These are phyloP conservation scores for Empidonax alnorum DNA, from an alignment of 2,113 vertebrate species.

Conservation along the genomic window DNA sequence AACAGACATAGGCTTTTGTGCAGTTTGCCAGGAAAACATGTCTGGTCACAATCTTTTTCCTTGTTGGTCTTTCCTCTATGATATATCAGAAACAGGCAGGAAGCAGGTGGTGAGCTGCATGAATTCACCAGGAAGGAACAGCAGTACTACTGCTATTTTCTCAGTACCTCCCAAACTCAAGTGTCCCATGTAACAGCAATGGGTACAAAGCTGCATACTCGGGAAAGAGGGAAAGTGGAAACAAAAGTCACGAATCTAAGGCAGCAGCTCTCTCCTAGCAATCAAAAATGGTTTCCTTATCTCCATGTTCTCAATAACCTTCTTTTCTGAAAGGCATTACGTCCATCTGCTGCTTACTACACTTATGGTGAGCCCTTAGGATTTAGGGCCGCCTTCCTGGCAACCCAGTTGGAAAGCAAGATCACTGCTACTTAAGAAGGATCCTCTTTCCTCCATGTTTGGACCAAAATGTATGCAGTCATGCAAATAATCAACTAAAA, in stretches of 20 bases:
- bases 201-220: not conserved
- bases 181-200: accelerated
- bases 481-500: not conserved
- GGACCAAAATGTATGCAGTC: not conserved
- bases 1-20: not conserved
- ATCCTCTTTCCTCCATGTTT: not conserved
- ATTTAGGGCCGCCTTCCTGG: not conserved
- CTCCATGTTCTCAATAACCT: not conserved
- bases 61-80: not conserved
- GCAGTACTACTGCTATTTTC: not conserved
- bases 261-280: not conserved
- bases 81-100: not conserved
- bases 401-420: not conserved
- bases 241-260: not conserved
- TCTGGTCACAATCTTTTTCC: not conserved
- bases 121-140: not conserved
- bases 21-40: not conserved
- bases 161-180: not conserved
- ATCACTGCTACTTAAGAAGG: not conserved
- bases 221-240: not conserved
- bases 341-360: not conserved
- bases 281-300: not conserved
- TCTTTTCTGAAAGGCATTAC: not conserved
- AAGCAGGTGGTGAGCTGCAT: not conserved
- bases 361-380: not conserved